phyloP scores from a whole-genome alignment of 2,113 vertebrate species.

The Willisornis vidua region DNA sequence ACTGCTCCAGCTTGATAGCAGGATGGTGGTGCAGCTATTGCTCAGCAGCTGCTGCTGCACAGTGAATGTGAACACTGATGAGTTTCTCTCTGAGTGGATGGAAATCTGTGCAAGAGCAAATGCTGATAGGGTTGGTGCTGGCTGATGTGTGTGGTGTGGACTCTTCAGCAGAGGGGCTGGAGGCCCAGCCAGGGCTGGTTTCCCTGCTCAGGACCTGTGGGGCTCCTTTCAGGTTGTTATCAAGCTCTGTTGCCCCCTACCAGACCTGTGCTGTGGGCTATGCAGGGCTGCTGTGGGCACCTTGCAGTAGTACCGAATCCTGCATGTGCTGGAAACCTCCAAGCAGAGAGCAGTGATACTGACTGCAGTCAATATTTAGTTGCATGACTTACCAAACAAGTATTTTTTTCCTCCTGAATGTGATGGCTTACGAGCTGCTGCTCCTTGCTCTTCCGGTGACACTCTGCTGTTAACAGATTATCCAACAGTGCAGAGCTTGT shows the following conservation, averaged over 20 bases:
- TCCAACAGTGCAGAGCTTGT: slow-evolving; percentile 44
- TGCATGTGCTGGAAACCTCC: rapidly evolving
- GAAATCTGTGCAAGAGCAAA: background rate
- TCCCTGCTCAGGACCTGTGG: rapidly evolving
- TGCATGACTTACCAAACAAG: background rate
- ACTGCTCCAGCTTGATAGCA: background rate
- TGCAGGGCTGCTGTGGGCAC: background rate
- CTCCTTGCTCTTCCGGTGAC: slow-evolving; percentile 48
- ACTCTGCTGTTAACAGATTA: slow-evolving; percentile 49
- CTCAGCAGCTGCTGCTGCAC: slow-evolving; percentile 29
- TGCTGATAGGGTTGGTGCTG: background rate
- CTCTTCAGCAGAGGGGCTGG: background rate
- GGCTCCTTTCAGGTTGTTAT: background rate
- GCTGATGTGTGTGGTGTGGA: background rate
- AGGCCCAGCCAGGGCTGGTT: background rate
- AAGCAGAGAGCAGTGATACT: background rate
- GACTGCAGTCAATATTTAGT: background rate
- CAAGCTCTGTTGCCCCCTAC: background rate
- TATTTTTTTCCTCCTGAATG: background rate
- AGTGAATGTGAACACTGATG: slow-evolving; percentile 4
- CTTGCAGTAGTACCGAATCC: background rate
- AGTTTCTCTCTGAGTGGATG: background rate
- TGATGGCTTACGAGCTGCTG: background rate
- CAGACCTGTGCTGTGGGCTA: background rate
- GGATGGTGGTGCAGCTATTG: slow-evolving; percentile 30